phyloP scores from a whole-genome alignment of 2,797 vertebrate genomes.

The Microhierax caerulescens region DNA sequence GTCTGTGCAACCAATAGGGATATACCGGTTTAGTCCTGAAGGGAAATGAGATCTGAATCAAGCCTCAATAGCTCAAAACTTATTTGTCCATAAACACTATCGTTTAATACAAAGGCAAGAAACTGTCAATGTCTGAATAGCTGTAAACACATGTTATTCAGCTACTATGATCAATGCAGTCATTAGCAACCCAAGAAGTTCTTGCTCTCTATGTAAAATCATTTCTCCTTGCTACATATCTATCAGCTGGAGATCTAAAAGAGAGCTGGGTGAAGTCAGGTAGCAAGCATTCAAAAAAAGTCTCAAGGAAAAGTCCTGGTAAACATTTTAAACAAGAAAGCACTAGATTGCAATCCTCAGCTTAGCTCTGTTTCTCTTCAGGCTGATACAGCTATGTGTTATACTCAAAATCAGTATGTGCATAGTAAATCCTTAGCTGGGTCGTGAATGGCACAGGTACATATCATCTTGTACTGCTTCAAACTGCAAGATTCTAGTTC shows the following conservation, averaged over 20 bases:
- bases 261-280: not conserved
- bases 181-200: not conserved
- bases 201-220: not conserved
- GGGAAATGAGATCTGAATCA: slow-evolving; percentile 10
- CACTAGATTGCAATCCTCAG: not conserved
- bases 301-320: not conserved
- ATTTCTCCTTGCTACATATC: not conserved
- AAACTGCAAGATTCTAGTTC: slow-evolving; percentile 35
- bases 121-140: not conserved
- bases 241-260: not conserved
- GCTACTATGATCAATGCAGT: slow-evolving; percentile 3
- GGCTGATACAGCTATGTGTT: not conserved
- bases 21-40: not conserved
- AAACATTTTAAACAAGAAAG: slow-evolving; percentile 47
- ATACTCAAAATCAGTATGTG: not conserved
- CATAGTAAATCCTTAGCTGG: not conserved
- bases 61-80: not conserved
- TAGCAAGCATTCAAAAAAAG: slow-evolving; percentile 19
- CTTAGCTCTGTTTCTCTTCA: slow-evolving; percentile 14
- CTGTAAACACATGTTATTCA: not conserved
- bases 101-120: not conserved
- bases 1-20: not conserved
- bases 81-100: not conserved
- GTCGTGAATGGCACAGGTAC: slow-evolving; percentile 14
- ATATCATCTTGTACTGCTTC: slow-evolving; percentile 21